Evolutionary conservation across 1,140 invertebrate species (phyloP), one percentile per base, ranked within the genome.

Genomic region (Uloborus diversus): DNA sequence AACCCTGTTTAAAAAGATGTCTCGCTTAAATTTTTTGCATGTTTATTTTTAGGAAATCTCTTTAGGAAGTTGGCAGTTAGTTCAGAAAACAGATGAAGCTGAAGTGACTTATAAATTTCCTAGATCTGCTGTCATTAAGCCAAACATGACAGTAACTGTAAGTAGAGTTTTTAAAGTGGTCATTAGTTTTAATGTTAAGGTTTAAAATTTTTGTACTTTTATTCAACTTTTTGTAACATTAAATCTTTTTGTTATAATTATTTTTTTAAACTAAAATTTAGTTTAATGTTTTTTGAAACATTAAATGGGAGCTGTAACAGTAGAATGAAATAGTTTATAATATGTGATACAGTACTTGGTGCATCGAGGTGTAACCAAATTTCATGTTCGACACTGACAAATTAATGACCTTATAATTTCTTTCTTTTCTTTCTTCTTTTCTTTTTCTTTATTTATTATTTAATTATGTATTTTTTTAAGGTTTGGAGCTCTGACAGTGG

Each of bases 401-500:
- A 56, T 11, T n/a, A 14, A 1, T 1, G 20, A 27, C 9, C 14
- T 56, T 56, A 20, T 56, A 27, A 14, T 3, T n/a, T n/a, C 25
- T 20, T 2, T 1, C 3, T 56, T 7, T 61, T 61, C 27, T 13
- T 13, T n/a, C n/a, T 14, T 11, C n/a, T 32, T 32, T 32, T 0
- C 11, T 61, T 42, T 42, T 42, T 7, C 7, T 9, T 42, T 42
- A 42, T 17, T 9, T 7, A 17, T 7, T 17, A 42, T 42, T 7
- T 17, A 42, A 7, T 42, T 9, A 42, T 42, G 17, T 42, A 42
- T 47, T 61, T 28, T 30, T 20, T 28, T 9, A 1, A 81, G 87
- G 85, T 89, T 7, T 89, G 88, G 88, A 87, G 86, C 79, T 84
- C 86, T 56, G 86, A 88, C 75, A 81, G 83, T 32, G 86, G 85